Base-by-base conservation (phyloP, 1,140 invertebrate species). In the Trachelipus rathkii region DNA sequence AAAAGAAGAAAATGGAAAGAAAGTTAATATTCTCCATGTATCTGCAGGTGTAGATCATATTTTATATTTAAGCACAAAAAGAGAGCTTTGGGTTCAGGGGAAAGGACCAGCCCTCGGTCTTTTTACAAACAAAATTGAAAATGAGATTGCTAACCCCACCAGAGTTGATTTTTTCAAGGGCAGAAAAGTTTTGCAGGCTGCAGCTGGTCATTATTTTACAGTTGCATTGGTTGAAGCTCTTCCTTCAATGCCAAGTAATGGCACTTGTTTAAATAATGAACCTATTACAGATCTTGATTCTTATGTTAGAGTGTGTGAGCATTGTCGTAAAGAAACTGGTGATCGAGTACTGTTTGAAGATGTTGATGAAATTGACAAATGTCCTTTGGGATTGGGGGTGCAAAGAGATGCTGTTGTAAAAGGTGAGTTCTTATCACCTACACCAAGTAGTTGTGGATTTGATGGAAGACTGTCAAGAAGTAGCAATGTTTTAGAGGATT, bases 151-250 rank as follows among this genome's bases (percentile, higher is more conserved):
- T 13, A 78, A 78, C 70, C 77, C 77, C 13, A 73, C 73, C 3
- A 72, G 77, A 67, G 77, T 78, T 8, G 73, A 78, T 53, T 78
- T 78, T 50, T 78, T 78, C 53, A 78, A 78, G 44, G 77, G 77
- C 19, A 69, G 77, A 19, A 53, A 73, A 50, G 69, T 78, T 44
- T 21, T 78, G 72, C 77, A 78, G 21, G 69, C 74, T 10, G 77
- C 74, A 45, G 77, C 77, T 45, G 77, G 77, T 24, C 66, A 66
- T 21, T 78, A 78, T 72, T 78, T 78, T 44, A 78, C 77, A n/a
- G 73, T 78, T n/a, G 73, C 77, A 23, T 68, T 78, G 10, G 68
- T 78, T 19, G 77, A 78, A 43, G 77, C 77, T 23, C 46, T 78
- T 50, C 77, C 77, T 10, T 73, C 77, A 33, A 33, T 33, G 6